Evolutionary conservation across 2,888 invertebrate genomes (phyloP).

Genomic region (Lissonota sp.): DNA sequence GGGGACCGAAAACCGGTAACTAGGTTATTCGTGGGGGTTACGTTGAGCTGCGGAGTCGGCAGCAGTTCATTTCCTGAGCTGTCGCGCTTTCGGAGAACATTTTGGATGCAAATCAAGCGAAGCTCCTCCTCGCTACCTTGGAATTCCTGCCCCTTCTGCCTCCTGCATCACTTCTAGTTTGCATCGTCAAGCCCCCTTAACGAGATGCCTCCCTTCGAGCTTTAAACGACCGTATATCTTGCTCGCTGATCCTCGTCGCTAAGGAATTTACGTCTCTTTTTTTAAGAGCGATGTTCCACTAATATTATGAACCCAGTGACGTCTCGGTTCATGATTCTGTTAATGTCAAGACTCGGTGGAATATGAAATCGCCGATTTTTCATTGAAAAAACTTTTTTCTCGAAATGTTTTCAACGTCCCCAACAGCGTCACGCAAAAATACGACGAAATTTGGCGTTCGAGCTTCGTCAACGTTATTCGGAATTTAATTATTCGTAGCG

Average conservation of each 20-base stretch:
- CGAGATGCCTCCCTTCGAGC: conserved; percentile 8
- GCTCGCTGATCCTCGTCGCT: background rate
- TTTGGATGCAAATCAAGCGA: conserved; percentile 60
- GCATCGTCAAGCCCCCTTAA: conserved; percentile 8
- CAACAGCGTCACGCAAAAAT: no score
- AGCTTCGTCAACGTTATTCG: no score
- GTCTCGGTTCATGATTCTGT: no score
- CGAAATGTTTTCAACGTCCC: no score
- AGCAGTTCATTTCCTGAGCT: conserved; percentile 56
- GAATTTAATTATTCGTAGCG: no score
- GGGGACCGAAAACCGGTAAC: conserved; percentile 2
- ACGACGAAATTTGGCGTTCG: no score
- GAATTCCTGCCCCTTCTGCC: conserved; percentile 26
- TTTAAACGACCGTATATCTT: conserved; percentile 26
- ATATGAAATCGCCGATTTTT: no score
- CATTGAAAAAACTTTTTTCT: no score
- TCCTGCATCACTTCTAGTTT: conserved; percentile 4
- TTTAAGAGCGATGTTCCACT: conserved; percentile 1
- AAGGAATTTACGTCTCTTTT: background rate
- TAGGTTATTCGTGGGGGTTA: conserved; percentile 28
- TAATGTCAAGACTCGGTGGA: no score
- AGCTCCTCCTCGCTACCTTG: conserved; percentile 15
- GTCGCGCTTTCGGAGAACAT: conserved; percentile 37
- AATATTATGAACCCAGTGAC: no score
- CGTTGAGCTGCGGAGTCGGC: conserved; percentile 34